Evolutionary conservation across 1,140 invertebrate species (phyloP), one percentile per base, ranked within the genome.

Genomic region (Aphis craccivora): DNA sequence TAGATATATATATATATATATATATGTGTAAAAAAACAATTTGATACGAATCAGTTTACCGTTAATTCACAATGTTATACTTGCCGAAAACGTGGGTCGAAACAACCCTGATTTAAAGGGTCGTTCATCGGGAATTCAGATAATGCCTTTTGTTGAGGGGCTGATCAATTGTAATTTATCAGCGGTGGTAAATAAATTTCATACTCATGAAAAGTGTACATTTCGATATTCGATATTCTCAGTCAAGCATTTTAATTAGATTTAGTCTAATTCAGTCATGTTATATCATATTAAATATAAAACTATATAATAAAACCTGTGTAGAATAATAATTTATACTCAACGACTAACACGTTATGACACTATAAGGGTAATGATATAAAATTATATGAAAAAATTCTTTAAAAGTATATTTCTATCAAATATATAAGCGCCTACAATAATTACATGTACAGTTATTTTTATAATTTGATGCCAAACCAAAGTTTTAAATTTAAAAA

Each of bases 41-140:
- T 90, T 90, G 88, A 90, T 90, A 60, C 89, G 53, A 90, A 90
- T 60, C 89, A 43, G 89, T 90, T 90, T 89, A 89, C 88, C 88
- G 51, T 89, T 40, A 55, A 89, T 89, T 89, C 51, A 40, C 51
- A 37, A 55, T 37, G 88, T 89, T 55, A 89, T 40, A 55, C 53
- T 89, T 37, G 53, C 53, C 89, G 55, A 60, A 67, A 90, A 43
- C 53, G 89, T 43, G 89, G 89, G 37, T 90, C 53, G 25, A 55
- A 45, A 90, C 88, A 25, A 30, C 51, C 88, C 53, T 23, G 89
- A 37, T 90, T 90, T 90, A 67, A 90, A 90, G 89, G 89, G 89
- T 90, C 53, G 30, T 60, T 51, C 35, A 37, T 23, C 23, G 55
- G 53, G 89, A 55, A 90, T 90, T 67, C 43, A n/a, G 53, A 90